Evolutionary conservation across 2,113 vertebrate species (phyloP), one percentile per base, ranked within the genome.

Genomic region (Megaceryle torquata): DNA sequence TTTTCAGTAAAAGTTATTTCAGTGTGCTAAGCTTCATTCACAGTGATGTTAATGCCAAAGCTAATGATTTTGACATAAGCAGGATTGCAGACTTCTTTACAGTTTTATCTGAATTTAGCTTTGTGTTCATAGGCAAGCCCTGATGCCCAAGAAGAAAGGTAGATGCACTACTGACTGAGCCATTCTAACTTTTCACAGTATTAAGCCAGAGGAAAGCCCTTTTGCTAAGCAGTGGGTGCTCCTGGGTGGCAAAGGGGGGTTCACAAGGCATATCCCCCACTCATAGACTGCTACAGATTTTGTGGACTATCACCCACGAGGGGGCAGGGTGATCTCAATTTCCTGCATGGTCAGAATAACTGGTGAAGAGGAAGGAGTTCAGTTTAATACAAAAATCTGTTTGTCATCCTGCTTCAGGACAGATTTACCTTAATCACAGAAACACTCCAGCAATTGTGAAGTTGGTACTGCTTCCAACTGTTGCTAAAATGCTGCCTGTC

Each of bases 101-200:
- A 13, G 33, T 33, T 29, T 41, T 22, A 16, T 26, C 46, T 85
- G 59, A 67, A 50, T 85, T 78, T 29, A 67, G 41, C 46, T 26
- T 17, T 22, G 41, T 50, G 35, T 9, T 67, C 0, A 0, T 44
- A 33, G 60, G 54, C 37, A 13, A 2, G 4, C 43, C 39, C 37
- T 29, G 43, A 33, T 35, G 37, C 43, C 26, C 10, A 16, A 35
- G 29, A 3, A 13, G n/a, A 20, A 2, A 11, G n/a, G 53, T 64
- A 67, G 46, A 28, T 2, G 17, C 33, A 5, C 17, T 72, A 1
- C 53, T 4, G 61, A 21, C 6, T 2, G 22, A 41, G 37, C 46
- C 48, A 10, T 12, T 59, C 11, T 28, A 4, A 13, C 46, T 18
- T 4, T 7, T 31, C 24, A 1, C 11, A 0, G 0, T 12, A 41